Evolutionary conservation across 1,140 invertebrate species (phyloP), one percentile per base, ranked within the genome.

Genomic region (Cotesia chilonis): DNA sequence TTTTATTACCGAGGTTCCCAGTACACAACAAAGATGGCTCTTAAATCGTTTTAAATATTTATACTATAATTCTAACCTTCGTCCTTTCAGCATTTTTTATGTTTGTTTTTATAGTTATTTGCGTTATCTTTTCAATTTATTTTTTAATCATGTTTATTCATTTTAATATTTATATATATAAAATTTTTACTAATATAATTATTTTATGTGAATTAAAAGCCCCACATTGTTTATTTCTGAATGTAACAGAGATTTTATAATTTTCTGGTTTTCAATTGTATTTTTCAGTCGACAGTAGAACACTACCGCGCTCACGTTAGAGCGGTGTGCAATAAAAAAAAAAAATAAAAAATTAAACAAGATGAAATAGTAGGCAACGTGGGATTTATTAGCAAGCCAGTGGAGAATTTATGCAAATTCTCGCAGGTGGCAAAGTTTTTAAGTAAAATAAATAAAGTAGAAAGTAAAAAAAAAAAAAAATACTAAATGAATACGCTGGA

Each of bases 321-420:
- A 28, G 28, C 3, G 28, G 28, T 28, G 1, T 28, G 28, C 28
- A 28, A 28, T 28, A 28, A 28, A 28, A 28, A 28, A 66, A 63
- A 59, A 14, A 14, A 14, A 14, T 63, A 68, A 41, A 37, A 51
- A 59, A 47, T 61, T 52, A 70, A 68, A 67, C 28, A 28, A 47
- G 51, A 70, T 47, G 77, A 74, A 75, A 67, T 71, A 65, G 17
- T 7, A 37, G 51, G 51, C 47, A 68, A 74, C 70, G 71, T 75
- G 78, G 72, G 74, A 85, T 85, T 85, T 85, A 84, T 84, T 80
- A 80, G 80, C 74, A 61, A 73, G 75, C 72, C 76, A 75, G 72
- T 41, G 76, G 71, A 80, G 79, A 82, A 83, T 84, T 84, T 84
- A 84, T 83, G 83, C 81, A 79, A 82, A 83, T 83, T 81, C 81